phyloP scores from a whole-genome alignment of 2,888 invertebrate species.

The Patella pellucida region DNA sequence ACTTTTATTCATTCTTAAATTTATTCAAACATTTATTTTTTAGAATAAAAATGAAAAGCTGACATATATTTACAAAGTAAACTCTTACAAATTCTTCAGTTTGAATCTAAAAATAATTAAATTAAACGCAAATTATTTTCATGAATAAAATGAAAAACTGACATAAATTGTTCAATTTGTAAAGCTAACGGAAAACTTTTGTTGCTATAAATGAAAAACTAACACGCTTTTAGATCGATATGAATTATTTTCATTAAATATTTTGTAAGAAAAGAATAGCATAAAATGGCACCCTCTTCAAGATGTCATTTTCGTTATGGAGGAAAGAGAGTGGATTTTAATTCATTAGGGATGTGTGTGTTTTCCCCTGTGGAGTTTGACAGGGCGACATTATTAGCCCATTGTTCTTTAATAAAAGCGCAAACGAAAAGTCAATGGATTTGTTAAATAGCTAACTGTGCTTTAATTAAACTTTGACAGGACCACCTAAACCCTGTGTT shows the following conservation, averaged over 20 bases:
- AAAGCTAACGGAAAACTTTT: background rate
- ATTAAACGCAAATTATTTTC: too few species aligned
- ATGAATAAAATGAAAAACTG: too few species aligned
- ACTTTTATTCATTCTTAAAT: too few species aligned
- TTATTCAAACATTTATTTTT: too few species aligned
- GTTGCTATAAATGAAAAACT: background rate
- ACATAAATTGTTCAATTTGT: background rate
- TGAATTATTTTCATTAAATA: background rate
- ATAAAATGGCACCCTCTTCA: slow-evolving; percentile 1
- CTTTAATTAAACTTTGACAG: background rate
- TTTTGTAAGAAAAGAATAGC: background rate
- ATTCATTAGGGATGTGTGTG: background rate
- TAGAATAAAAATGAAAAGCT: too few species aligned
- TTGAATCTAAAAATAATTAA: too few species aligned
- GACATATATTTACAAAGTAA: too few species aligned
- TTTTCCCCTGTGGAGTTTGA: slow-evolving; percentile 3
- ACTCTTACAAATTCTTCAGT: too few species aligned
- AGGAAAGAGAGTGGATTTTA: background rate
- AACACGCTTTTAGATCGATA: background rate
- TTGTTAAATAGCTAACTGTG: background rate
- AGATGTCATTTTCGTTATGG: background rate
- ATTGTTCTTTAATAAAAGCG: background rate
- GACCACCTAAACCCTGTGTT: slow-evolving; percentile 1
- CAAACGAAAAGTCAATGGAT: slow-evolving; percentile 3
- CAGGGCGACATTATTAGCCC: background rate